phyloP scores from a whole-genome alignment of 1,140 invertebrate species.

The Araneus ventricosus region DNA sequence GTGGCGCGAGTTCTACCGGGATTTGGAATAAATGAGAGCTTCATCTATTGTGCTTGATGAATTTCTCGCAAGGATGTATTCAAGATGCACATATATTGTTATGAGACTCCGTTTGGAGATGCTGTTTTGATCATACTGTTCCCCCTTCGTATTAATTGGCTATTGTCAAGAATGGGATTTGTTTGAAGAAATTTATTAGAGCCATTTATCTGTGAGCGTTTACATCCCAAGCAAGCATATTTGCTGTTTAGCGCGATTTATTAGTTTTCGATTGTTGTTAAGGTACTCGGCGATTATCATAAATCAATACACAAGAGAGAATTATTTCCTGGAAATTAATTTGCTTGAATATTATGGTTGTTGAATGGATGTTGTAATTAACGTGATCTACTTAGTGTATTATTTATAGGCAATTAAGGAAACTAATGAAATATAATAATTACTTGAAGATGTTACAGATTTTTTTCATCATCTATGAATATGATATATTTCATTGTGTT shows the following conservation, averaged over 20 bases:
- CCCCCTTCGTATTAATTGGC: background rate
- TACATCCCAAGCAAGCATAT: constrained; percentile 5
- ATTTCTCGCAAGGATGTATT: background rate
- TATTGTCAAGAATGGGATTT: background rate
- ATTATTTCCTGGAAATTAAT: background rate
- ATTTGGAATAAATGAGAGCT: background rate
- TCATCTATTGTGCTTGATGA: constrained; percentile 2
- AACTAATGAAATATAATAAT: background rate
- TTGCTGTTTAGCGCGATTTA: constrained; percentile 17
- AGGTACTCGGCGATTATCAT: background rate
- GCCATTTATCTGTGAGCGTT: constrained; percentile 1
- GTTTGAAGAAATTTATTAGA: constrained; percentile 15
- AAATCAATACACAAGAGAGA: background rate
- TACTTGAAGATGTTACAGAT: background rate
- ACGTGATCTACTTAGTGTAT: background rate
- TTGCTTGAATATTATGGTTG: background rate
- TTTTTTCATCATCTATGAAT: background rate
- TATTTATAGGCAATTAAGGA: background rate
- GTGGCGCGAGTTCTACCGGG: background rate
- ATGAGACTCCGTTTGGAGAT: background rate
- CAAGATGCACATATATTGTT: background rate
- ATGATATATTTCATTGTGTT: background rate
- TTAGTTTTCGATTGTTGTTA: background rate
- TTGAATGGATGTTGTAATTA: background rate
- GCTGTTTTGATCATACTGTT: background rate